Base-by-base conservation (phyloP, 37 sponge, comb jelly and placozoan species). In the Spongilla lacustris region DNA sequence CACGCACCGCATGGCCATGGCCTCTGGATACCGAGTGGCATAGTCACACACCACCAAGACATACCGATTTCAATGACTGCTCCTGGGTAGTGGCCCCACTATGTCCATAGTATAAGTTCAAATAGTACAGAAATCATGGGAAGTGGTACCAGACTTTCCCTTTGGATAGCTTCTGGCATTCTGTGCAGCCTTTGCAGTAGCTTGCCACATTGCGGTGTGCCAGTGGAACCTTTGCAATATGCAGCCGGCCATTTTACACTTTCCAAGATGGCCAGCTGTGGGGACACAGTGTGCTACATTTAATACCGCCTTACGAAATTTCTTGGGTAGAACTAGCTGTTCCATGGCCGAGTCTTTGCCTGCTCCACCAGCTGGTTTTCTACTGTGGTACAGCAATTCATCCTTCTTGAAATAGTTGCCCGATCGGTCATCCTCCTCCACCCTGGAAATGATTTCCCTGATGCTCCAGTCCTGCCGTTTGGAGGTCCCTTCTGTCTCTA, bases 221-320 rank as follows among this genome's bases (percentile, higher is more conserved):
- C 91, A 90, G 48, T 85, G 82, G 48, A 82, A 90, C 22, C 77
- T 66, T 75, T 67, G 69, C 66, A 83, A 29, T 8, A 90, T 66
- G 50, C 86, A 2, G 35, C 28, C 35, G 27, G 68, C 67, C 5
- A 86, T 90, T 69, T 83, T 90, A 50, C 67, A 67, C 36, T 69
- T 74, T 27, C 91, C 91, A 13, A 86, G 82, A 68, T 90, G 83
- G 11, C 91, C 91, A 17, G 83, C 91, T 14, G 84, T 35, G 9
- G 90, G 85, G 3, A 89, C 48, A 8, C 46, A 10, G 46, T 46
- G 46, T 4, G 46, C n/a, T 46, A 46, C 8, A 8, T 46, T 46
- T 46, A 46, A 46, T 8, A 46, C 46, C 46, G 46, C 4, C 46
- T 46, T 46, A 4, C 46, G 4, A 8, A 46, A 46, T 8, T 46